phyloP scores from a whole-genome alignment of 2,888 invertebrate genomes.

The Argynnis bischoffii region DNA sequence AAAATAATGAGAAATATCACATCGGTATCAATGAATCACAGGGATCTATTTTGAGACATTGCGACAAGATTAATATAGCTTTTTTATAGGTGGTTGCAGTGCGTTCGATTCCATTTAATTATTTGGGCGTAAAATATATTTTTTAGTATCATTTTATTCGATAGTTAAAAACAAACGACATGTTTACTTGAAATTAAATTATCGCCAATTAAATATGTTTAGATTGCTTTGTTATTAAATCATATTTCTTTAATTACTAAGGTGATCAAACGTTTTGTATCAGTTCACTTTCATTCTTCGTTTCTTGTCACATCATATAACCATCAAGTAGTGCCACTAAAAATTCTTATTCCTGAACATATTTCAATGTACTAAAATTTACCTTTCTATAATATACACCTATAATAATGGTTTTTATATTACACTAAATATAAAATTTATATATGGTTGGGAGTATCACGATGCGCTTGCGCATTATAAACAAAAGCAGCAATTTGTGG shows the following conservation, averaged over 20 bases:
- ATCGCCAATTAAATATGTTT: neutral
- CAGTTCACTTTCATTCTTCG: too few species aligned
- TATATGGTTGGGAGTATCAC: neutral
- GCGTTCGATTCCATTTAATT: slow-evolving; percentile 5
- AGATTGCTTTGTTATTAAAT: neutral
- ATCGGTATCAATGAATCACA: slow-evolving; percentile 34
- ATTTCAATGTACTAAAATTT: too few species aligned
- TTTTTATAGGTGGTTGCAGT: neutral
- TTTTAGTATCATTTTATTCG: neutral
- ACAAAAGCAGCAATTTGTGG: slow-evolving; percentile 50
- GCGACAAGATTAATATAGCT: slow-evolving; percentile 13
- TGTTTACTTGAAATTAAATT: neutral
- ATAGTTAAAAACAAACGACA: neutral
- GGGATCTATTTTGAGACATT: slow-evolving; percentile 32
- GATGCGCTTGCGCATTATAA: slow-evolving; percentile 34
- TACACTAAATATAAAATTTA: neutral
- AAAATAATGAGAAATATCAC: slow-evolving; percentile 27
- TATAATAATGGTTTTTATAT: too few species aligned
- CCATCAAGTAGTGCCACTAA: too few species aligned
- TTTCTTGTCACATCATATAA: too few species aligned
- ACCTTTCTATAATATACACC: too few species aligned
- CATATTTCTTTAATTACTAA: too few species aligned
- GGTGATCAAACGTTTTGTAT: too few species aligned
- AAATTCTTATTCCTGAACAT: too few species aligned
- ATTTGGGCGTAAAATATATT: slow-evolving; percentile 4